A percentile compares a stretch with the other conserved stretches of the same genome.
Conservation (phyloP, 2,797 vertebrate genomes). For the Chrosomus eos region DNA sequence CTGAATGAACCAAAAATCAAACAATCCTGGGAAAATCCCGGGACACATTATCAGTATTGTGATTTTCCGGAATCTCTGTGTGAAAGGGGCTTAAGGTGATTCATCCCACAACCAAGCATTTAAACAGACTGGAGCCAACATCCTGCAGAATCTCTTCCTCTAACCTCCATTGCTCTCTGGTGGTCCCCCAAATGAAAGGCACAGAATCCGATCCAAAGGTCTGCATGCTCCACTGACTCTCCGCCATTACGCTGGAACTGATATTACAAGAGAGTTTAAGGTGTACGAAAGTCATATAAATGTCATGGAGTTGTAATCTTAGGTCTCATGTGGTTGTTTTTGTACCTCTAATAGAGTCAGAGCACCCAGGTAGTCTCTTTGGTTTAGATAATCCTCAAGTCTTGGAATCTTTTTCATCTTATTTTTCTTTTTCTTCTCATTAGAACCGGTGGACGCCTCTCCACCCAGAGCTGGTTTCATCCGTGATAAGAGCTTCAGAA, state of each 20-base stretch:
- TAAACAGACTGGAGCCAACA: neutral
- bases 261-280: slow-evolving; percentile 47
- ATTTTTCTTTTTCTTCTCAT: slow-evolving; percentile 84
- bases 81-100: neutral
- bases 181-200: slow-evolving; percentile 96
- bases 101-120: neutral
- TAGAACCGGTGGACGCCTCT: slow-evolving; percentile 69
- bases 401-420: slow-evolving; percentile 85
- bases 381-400: slow-evolving; percentile 87
- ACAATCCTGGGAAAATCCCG: no score
- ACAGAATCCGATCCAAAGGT: slow-evolving; percentile 92
- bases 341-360: slow-evolving; percentile 91
- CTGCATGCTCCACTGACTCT: slow-evolving; percentile 84
- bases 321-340: neutral
- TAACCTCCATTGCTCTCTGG: slow-evolving; percentile 92
- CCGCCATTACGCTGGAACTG: slow-evolving; percentile 92
- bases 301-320: neutral
- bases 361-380: slow-evolving; percentile 92
- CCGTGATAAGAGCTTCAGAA: slow-evolving; percentile 81
- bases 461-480: slow-evolving; percentile 89
- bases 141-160: slow-evolving; percentile 13
- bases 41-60: no score
- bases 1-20: no score
- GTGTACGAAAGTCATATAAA: neutral
- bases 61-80: no score